These are phyloP conservation scores for Papilio xuthus DNA, from an alignment of 1,140 invertebrate species.

Conservation along the genomic window DNA sequence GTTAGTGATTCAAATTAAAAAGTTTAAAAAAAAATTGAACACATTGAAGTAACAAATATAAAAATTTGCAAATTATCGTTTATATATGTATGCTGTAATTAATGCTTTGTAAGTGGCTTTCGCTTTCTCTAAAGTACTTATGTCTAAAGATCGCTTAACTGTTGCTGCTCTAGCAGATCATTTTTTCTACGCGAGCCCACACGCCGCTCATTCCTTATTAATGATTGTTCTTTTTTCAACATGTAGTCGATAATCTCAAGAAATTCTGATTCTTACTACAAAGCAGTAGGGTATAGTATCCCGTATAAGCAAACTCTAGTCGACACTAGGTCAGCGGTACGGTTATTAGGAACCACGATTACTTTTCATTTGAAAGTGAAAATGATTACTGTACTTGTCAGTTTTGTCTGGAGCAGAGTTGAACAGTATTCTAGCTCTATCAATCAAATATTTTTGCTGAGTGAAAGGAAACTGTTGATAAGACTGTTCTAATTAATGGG, in stretches of 20 bases:
- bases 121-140: slow-evolving; percentile 2
- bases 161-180: not conserved
- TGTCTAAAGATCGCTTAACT: slow-evolving; percentile 6
- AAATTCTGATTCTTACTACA: not conserved
- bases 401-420: not conserved
- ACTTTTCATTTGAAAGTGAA: slow-evolving; percentile 33
- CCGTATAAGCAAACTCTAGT: not conserved
- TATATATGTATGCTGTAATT: not conserved
- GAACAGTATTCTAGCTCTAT: not conserved
- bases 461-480: slow-evolving; percentile 22
- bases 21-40: not conserved
- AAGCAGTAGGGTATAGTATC: slow-evolving; percentile 3
- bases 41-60: not conserved
- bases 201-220: slow-evolving; percentile 25
- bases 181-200: slow-evolving; percentile 18
- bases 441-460: slow-evolving; percentile 22
- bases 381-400: not conserved
- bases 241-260: not conserved
- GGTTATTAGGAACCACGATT: slow-evolving; percentile 25
- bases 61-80: not conserved
- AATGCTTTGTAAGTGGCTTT: not conserved
- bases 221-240: slow-evolving; percentile 18
- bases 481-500: not conserved
- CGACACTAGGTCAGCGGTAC: slow-evolving; percentile 30
- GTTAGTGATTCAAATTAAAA: not conserved